These are phyloP conservation scores for Masticophis lateralis DNA, from an alignment of 2,797 vertebrate species.

Conservation along the genomic window DNA sequence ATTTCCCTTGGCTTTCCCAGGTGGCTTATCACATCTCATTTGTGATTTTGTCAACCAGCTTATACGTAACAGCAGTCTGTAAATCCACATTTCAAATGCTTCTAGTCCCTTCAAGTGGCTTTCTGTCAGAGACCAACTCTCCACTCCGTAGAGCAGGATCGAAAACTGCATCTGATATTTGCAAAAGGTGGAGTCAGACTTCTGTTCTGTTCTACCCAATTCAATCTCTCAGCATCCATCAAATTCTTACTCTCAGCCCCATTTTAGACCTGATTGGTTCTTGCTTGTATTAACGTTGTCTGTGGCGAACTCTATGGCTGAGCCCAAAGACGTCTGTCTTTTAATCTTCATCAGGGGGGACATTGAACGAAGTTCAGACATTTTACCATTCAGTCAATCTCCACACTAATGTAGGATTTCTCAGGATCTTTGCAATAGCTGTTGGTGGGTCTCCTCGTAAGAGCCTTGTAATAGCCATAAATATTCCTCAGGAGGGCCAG, in stretches of 20 bases:
- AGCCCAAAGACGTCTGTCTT: slow-evolving; percentile 53
- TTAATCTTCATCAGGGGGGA: slow-evolving; percentile 73
- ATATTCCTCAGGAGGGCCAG: slow-evolving; percentile 78
- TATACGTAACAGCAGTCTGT: no score
- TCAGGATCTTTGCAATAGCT: slow-evolving; percentile 74
- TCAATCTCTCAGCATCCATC: background rate
- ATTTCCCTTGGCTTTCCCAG: no score
- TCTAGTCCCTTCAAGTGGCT: no score
- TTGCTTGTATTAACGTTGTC: slow-evolving; percentile 31
- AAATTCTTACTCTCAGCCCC: background rate
- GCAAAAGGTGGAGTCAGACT: background rate
- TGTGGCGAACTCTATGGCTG: slow-evolving; percentile 56
- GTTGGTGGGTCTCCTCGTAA: slow-evolving; percentile 77
- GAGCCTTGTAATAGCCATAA: slow-evolving; percentile 76
- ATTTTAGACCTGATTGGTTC: background rate
- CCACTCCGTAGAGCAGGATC: no score
- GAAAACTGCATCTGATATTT: background rate
- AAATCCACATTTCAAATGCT: no score
- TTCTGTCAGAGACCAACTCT: no score
- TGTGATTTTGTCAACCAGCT: no score
- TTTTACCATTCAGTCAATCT: slow-evolving; percentile 71
- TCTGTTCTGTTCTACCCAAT: background rate
- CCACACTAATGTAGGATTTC: slow-evolving; percentile 75
- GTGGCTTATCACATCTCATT: no score
- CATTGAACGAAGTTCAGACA: slow-evolving; percentile 71